These are phyloP conservation scores for Hydroisotoma schaefferi DNA, from an alignment of 2,888 invertebrate genomes.

Conservation along the genomic window DNA sequence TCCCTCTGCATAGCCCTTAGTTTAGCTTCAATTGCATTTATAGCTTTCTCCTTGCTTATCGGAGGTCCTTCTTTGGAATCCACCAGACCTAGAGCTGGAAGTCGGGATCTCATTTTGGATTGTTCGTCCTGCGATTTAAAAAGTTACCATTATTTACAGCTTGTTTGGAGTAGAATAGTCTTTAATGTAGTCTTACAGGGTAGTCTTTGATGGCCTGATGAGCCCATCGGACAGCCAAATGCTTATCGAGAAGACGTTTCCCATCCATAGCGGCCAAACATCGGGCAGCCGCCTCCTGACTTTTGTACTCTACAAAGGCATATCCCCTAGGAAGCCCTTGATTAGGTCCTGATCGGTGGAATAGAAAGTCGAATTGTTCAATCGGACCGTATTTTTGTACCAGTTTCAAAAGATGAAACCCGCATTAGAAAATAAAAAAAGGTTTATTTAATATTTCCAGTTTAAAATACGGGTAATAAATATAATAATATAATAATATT, in stretches of 20 bases:
- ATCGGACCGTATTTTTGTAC: slow-evolving; percentile 89
- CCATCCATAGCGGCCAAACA: slow-evolving; percentile 74
- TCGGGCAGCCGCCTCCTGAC: slow-evolving; percentile 64
- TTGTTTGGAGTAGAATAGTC: no score
- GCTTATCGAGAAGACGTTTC: slow-evolving; percentile 67
- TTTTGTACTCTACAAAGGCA: slow-evolving; percentile 81
- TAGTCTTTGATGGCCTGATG: slow-evolving; percentile 33
- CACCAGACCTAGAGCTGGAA: slow-evolving; percentile 51
- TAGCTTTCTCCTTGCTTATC: slow-evolving; percentile 63
- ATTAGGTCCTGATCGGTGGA: slow-evolving; percentile 84
- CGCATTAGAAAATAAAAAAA: slow-evolving; percentile 52
- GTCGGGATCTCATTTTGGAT: slow-evolving; percentile 69
- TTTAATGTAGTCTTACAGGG: slow-evolving; percentile 14
- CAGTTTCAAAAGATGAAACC: slow-evolving; percentile 94
- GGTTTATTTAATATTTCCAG: slow-evolving; percentile 22
- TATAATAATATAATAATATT: neutral
- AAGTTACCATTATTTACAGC: neutral
- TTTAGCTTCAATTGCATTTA: slow-evolving; percentile 84
- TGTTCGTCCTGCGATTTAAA: slow-evolving; percentile 64
- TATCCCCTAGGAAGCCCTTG: slow-evolving; percentile 72
- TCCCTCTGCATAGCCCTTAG: slow-evolving; percentile 68
- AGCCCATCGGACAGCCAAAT: slow-evolving; percentile 75
- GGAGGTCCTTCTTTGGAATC: slow-evolving; percentile 64
- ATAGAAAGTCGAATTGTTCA: slow-evolving; percentile 93
- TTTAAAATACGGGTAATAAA: slow-evolving; percentile 13